phyloP scores from a whole-genome alignment of 64 coral and sea anemone species.

The Platygyra sinensis region DNA sequence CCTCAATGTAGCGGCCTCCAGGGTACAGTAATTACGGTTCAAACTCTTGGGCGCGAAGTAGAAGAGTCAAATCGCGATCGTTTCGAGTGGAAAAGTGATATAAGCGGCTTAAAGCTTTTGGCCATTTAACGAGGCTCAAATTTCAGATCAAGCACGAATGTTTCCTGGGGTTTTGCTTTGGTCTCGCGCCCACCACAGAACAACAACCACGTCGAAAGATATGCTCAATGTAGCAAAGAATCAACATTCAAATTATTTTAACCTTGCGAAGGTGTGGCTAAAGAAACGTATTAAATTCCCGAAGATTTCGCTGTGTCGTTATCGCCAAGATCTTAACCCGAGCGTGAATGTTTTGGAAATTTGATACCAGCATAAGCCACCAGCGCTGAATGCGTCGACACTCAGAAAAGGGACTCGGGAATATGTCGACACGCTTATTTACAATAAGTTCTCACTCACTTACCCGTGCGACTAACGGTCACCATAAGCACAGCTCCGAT shows the following conservation, averaged over 20 bases:
- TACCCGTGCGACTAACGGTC: constrained; percentile 18
- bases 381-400: background rate
- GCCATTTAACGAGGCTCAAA: constrained; percentile 13
- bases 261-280: constrained; percentile 41
- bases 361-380: background rate
- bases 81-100: background rate
- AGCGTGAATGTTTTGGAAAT: constrained; percentile 18
- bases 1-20: background rate
- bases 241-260: background rate
- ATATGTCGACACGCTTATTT: constrained; percentile 27
- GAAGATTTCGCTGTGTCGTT: background rate
- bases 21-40: constrained; percentile 7
- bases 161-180: background rate
- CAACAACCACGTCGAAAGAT: background rate
- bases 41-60: background rate
- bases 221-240: constrained; percentile 35
- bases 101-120: background rate
- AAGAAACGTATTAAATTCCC: background rate
- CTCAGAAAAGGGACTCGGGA: background rate
- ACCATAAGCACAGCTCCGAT: constrained; percentile 3
- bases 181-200: background rate
- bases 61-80: background rate
- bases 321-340: background rate
- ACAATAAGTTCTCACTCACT: constrained; percentile 14
- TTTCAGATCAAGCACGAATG: background rate